Evolutionary conservation across 2,888 invertebrate species (phyloP).

Genomic region (Herminia tarsipennalis): DNA sequence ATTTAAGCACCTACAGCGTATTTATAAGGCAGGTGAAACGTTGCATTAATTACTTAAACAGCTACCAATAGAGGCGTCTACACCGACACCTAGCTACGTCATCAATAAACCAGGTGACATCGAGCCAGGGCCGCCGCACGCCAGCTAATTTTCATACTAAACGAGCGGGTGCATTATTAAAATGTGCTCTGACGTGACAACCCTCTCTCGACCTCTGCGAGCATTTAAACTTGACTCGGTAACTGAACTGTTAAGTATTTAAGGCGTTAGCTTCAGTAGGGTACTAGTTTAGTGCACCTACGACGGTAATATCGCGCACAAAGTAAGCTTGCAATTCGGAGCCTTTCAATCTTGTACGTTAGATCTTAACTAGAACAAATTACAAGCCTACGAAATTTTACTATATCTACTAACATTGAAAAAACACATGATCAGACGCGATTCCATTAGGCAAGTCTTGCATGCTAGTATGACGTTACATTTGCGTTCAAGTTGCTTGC

Average conservation of each 20-base stretch:
- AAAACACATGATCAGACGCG: too few relatives aligned
- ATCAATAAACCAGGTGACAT: conserved; percentile 71
- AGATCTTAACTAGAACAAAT: too few relatives aligned
- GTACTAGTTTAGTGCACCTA: conserved; percentile 53
- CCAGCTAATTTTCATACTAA: conserved; percentile 84
- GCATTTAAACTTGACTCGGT: conserved; percentile 72
- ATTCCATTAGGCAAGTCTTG: too few relatives aligned
- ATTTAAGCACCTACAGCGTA: conserved; percentile 11
- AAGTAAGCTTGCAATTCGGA: too few relatives aligned
- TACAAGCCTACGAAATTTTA: too few relatives aligned
- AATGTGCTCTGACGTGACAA: conserved; percentile 76
- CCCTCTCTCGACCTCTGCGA: conserved; percentile 64
- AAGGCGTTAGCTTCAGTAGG: conserved; percentile 63
- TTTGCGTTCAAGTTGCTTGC: too few relatives aligned
- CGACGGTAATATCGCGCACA: conserved; percentile 22
- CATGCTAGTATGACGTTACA: too few relatives aligned
- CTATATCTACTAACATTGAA: too few relatives aligned
- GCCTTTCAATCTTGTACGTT: too few relatives aligned
- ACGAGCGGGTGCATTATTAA: conserved; percentile 83
- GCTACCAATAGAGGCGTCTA: conserved; percentile 43
- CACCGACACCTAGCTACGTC: conserved; percentile 40
- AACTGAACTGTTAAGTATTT: conserved; percentile 70
- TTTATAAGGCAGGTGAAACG: conserved; percentile 30
- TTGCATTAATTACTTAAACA: conserved; percentile 55
- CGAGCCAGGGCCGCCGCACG: conserved; percentile 59